Evolutionary conservation across 1,140 invertebrate genomes (phyloP).

Genomic region (Zaprionus gabonicus): DNA sequence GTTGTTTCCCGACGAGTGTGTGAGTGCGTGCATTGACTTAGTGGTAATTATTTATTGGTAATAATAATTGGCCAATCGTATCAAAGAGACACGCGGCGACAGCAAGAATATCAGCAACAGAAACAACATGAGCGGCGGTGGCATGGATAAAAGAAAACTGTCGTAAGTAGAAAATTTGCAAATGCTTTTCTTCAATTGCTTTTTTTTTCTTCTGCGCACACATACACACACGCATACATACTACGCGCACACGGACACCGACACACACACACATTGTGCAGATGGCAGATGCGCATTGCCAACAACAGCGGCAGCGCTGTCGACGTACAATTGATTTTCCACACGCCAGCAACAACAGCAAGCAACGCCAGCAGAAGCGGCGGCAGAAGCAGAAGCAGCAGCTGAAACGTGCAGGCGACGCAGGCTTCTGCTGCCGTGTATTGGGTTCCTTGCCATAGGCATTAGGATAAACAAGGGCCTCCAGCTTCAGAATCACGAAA

Average conservation of each 20-base stretch:
- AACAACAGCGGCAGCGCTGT: constrained; percentile 59
- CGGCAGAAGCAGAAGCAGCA: constrained; percentile 21
- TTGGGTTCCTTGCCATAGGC: constrained; percentile 43
- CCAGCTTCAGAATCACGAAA: constrained; percentile 9
- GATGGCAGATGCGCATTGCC: constrained; percentile 71
- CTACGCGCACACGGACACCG: constrained; percentile 22
- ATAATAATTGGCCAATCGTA: constrained; percentile 46
- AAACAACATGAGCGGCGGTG: constrained; percentile 79
- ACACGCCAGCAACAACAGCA: constrained; percentile 49
- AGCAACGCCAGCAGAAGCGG: constrained; percentile 23
- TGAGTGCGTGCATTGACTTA: constrained; percentile 54
- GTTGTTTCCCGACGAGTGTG: constrained; percentile 47
- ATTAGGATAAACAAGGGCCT: constrained; percentile 52
- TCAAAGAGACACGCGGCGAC: constrained; percentile 27
- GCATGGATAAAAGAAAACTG: constrained; percentile 86
- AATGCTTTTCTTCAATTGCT: constrained; percentile 51
- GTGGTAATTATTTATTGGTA: constrained; percentile 53
- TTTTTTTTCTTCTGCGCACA: constrained; percentile 61
- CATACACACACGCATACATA: constrained; percentile 34
- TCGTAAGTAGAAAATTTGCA: constrained; percentile 84
- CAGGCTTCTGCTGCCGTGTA: constrained; percentile 20
- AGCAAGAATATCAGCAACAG: constrained; percentile 39
- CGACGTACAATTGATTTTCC: constrained; percentile 76
- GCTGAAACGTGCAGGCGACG: constrained; percentile 18
- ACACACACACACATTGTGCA: constrained; percentile 34